These are phyloP conservation scores for Megathymus violae DNA, from an alignment of 1,140 invertebrate species.

Conservation along the genomic window DNA sequence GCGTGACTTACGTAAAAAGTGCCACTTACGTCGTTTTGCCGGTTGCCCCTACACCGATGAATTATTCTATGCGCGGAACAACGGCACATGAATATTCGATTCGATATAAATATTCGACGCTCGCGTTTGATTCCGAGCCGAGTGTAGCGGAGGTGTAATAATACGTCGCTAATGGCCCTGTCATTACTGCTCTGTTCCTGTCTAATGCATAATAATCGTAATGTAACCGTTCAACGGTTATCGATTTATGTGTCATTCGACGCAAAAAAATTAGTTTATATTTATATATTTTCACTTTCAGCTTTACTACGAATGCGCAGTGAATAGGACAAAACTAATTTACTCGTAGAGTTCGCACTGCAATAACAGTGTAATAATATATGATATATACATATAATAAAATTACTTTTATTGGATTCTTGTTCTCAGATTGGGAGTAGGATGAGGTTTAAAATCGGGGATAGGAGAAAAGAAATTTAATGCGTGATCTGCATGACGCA, in stretches of 20 bases:
- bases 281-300: too few relatives aligned
- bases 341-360: too few relatives aligned
- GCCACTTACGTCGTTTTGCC: constrained; percentile 9
- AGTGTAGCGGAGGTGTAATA: constrained; percentile 21
- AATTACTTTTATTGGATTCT: too few relatives aligned
- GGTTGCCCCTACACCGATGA: constrained; percentile 18
- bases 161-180: constrained; percentile 13
- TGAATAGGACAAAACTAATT: too few relatives aligned
- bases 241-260: background rate
- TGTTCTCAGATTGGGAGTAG: too few relatives aligned
- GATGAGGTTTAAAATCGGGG: too few relatives aligned
- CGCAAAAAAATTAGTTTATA: too few relatives aligned
- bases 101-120: constrained; percentile 32
- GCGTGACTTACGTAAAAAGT: constrained; percentile 18
- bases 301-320: too few relatives aligned
- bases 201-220: constrained; percentile 15
- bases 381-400: too few relatives aligned
- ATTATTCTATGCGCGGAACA: constrained; percentile 43
- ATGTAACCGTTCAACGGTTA: constrained; percentile 14
- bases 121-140: constrained; percentile 19
- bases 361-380: too few relatives aligned
- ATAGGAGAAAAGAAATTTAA: too few relatives aligned
- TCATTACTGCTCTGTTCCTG: constrained; percentile 20
- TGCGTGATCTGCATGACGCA: too few relatives aligned
- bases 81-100: constrained; percentile 40